A percentile compares a stretch with the other conserved stretches of the same genome.
These are phyloP conservation scores for Tokudaia muenninki DNA, from an alignment of 2,797 vertebrate species.

Conservation along the genomic window DNA sequence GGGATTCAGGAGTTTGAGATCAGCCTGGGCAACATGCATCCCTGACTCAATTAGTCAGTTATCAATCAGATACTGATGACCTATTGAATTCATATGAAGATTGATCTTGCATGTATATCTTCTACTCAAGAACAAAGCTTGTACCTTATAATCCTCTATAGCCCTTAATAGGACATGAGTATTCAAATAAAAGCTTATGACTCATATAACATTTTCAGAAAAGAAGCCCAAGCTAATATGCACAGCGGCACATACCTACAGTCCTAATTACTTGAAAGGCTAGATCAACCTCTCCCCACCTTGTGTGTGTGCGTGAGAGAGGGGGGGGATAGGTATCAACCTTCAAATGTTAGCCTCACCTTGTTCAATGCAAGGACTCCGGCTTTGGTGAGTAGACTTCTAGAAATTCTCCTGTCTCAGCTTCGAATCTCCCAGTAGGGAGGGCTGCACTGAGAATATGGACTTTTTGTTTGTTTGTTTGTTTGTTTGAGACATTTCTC, in stretches of 20 bases:
- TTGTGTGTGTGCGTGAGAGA: no score
- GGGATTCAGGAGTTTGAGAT: background rate
- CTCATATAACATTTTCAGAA: slow-evolving; percentile 49
- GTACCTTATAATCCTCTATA: background rate
- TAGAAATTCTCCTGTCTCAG: background rate
- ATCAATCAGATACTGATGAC: background rate
- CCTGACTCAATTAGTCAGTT: background rate
- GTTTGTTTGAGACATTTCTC: no score
- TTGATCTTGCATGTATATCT: background rate
- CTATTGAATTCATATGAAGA: background rate
- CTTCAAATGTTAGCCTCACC: background rate
- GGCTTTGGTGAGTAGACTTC: background rate
- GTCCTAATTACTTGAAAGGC: background rate
- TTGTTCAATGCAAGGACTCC: background rate
- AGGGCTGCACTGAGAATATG: background rate
- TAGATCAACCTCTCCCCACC: background rate
- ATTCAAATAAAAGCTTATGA: slow-evolving; percentile 46
- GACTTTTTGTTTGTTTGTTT: no score
- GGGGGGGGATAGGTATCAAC: no score
- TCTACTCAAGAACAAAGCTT: slow-evolving; percentile 29
- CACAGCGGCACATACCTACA: background rate
- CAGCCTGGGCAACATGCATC: background rate
- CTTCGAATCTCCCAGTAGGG: background rate
- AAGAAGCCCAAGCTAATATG: background rate
- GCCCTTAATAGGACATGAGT: background rate